Evolutionary conservation across 2,113 vertebrate genomes (phyloP).

Genomic region (Delphinus delphis): DNA sequence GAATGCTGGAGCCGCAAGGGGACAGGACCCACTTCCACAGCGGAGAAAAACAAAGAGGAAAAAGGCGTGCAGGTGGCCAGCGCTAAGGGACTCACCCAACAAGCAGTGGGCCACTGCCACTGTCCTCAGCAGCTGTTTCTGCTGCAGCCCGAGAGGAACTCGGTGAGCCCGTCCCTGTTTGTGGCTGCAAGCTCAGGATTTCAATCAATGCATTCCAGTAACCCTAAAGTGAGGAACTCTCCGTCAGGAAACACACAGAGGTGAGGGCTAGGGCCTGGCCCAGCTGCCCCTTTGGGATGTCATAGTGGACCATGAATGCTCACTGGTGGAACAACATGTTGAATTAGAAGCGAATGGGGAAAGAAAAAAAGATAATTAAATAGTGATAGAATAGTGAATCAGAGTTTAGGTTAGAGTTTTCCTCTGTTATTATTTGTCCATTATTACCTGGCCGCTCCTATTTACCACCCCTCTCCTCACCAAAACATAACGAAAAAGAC

Average conservation of each 20-base stretch:
- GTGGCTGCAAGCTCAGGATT: constrained; percentile 88
- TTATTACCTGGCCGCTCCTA: background rate
- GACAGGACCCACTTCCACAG: constrained; percentile 88
- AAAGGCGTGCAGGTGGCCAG: constrained; percentile 85
- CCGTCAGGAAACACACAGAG: constrained; percentile 93
- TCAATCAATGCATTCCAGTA: constrained; percentile 97
- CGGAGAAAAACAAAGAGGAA: constrained; percentile 90
- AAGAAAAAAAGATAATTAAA: background rate
- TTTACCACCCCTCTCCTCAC: background rate
- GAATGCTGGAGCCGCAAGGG: constrained; percentile 92
- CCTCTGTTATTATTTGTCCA: background rate
- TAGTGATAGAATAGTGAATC: background rate
- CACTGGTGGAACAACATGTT: background rate
- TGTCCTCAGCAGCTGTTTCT: constrained; percentile 76
- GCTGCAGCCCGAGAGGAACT: constrained; percentile 85
- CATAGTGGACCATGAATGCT: accelerated
- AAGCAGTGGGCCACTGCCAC: constrained; percentile 77
- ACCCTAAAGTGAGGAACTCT: constrained; percentile 95
- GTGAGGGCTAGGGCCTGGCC: constrained; percentile 74
- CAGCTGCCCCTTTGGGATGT: background rate
- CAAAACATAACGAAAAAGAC: background rate
- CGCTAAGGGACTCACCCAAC: constrained; percentile 81
- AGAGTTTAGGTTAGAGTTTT: background rate
- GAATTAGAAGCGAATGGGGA: background rate
- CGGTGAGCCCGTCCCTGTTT: constrained; percentile 86